Evolutionary conservation across 2,797 vertebrate species (phyloP), one percentile per base, ranked within the genome.

Genomic region (Molossus alvarezi): DNA sequence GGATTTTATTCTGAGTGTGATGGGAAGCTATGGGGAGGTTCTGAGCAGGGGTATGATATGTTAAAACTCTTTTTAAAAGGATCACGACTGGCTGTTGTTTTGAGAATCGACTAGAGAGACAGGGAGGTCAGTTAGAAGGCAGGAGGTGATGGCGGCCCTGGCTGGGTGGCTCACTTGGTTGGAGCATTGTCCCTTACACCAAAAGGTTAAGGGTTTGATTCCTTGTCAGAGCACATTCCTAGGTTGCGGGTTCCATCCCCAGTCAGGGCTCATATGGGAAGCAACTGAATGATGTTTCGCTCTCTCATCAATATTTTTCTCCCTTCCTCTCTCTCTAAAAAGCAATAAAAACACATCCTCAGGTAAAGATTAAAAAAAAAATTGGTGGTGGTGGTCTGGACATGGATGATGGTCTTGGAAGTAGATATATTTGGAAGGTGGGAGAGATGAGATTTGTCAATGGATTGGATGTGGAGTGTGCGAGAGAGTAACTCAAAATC

Each of bases 51-150:
- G 9, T 79, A 62, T 55, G 73, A 37, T 48, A 53, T 8, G 12
- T 76, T 41, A 53, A 60, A 72, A 33, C 77, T 86, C 55, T 90
- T 88, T 88, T 13, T 11, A 79, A 83, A 91, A 84, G 17, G 27
- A 33, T 72, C 37, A 14, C 29, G 87, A 33, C 55, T 76, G 51
- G n/a, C 51, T 48, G 14, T 53, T 77, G 62, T 48, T 86, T 75
- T 55, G 27, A 85, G 65, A 67, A 53, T 45, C 0, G 6, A 41
- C 20, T 69, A 69, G 55, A 88, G 12, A 88, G 37, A 82, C 5
- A 13, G 62, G 29, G 62, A 84, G 60, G 29, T 77, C 33, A 48
- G 75, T 51, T 37, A 72, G 51, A 79, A 86, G 51, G 62, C 25
- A 64, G 17, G 76, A 55, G 11, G 6, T 29, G 18, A 9, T 33